Percentiles rank a stretch among this genome's conserved stretches.
phyloP scores from a whole-genome alignment of 2,888 invertebrate genomes.

The Leptarthrus brevirostris region DNA sequence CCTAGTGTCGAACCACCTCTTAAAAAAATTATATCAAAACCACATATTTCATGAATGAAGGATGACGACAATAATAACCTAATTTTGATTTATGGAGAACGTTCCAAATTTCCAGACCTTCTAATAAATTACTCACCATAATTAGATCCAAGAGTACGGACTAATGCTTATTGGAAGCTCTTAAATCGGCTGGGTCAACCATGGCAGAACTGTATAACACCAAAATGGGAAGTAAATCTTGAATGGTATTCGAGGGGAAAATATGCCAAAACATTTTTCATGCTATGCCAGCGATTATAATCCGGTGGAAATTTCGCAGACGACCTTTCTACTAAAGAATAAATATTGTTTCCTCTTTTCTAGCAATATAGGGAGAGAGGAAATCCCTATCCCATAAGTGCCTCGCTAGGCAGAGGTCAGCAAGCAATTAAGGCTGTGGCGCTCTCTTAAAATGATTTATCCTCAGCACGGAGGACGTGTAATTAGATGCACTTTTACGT shows the following conservation, averaged over 20 bases:
- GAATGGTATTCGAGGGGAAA: background rate
- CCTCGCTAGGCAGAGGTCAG: constrained; percentile 4
- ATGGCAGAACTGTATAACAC: no score
- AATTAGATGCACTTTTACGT: constrained; percentile 37
- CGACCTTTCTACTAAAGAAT: background rate
- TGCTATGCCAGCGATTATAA: constrained; percentile 8
- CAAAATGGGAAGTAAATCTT: no score
- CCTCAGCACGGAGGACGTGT: constrained; percentile 18
- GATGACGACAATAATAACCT: no score
- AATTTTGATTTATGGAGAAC: no score
- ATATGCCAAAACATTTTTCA: background rate
- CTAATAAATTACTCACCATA: no score
- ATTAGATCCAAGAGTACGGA: no score
- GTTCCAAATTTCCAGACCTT: no score
- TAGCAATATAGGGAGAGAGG: background rate
- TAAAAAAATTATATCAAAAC: no score
- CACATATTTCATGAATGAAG: no score
- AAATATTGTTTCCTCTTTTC: background rate
- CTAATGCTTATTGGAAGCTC: no score
- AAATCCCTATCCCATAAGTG: background rate
- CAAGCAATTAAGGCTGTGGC: constrained; percentile 14
- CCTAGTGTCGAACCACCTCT: no score
- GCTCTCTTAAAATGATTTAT: constrained; percentile 36
- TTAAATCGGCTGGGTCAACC: no score
- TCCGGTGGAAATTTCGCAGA: background rate